Conservation (phyloP, 2,888 invertebrate genomes). For the Caprella mutica region DNA sequence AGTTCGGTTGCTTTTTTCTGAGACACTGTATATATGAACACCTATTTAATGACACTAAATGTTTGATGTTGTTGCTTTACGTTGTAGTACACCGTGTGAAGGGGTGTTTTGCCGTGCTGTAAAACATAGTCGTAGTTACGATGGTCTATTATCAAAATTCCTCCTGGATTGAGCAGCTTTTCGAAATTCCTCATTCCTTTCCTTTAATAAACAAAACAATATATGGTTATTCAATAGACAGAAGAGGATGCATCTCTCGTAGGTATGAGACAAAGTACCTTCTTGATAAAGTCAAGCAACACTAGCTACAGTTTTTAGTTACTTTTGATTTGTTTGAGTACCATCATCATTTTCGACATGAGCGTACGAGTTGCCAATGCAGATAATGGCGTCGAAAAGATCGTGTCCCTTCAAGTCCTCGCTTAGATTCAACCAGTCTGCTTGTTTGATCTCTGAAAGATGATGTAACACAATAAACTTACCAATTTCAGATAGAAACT, state of each 20-base stretch:
- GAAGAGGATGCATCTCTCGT: no score
- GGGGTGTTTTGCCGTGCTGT: slow-evolving; percentile 60
- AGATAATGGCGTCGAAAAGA: slow-evolving; percentile 77
- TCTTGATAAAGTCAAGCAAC: no score
- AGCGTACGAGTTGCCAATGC: slow-evolving; percentile 81
- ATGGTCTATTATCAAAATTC: slow-evolving; percentile 75
- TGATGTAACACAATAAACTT: no score
- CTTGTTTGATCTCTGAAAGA: slow-evolving; percentile 70
- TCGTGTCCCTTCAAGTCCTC: slow-evolving; percentile 55
- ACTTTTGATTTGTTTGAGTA: slow-evolving; percentile 65
- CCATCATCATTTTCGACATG: slow-evolving; percentile 69
- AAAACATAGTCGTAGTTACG: slow-evolving; percentile 77
- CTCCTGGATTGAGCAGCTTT: slow-evolving; percentile 75
- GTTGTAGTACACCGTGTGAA: slow-evolving; percentile 77
- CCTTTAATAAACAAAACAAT: no score
- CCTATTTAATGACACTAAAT: no score
- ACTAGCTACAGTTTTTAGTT: no score
- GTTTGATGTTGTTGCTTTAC: slow-evolving; percentile 52
- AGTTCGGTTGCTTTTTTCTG: no score
- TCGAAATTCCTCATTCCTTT: no score
- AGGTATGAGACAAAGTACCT: no score
- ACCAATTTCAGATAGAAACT: no score
- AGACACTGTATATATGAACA: no score
- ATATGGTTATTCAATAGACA: no score
- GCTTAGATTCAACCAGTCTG: slow-evolving; percentile 72